Percentiles rank a stretch among this genome's conserved stretches.
Evolutionary conservation across 2,888 invertebrate genomes (phyloP).

Genomic region (Phyllotreta cruciferae): DNA sequence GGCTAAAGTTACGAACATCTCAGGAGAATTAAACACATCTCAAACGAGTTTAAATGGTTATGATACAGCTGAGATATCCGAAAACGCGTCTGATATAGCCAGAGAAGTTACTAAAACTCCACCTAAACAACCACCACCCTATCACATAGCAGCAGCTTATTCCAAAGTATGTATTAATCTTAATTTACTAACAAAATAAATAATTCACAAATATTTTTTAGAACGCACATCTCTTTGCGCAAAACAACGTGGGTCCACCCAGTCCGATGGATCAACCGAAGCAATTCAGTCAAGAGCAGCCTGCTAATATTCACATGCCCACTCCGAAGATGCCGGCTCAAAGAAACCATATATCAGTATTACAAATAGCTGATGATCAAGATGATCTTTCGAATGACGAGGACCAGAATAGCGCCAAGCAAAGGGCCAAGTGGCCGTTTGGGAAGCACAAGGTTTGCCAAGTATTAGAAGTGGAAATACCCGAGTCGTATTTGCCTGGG

Average conservation of each 20-base stretch:
- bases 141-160: slow-evolving; percentile 83
- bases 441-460: slow-evolving; percentile 64
- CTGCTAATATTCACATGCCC: slow-evolving; percentile 52
- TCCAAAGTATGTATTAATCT: slow-evolving; percentile 65
- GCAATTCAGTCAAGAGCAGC: slow-evolving; percentile 53
- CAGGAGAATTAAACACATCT: slow-evolving; percentile 46
- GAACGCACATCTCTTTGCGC: slow-evolving; percentile 71
- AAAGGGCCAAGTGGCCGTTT: slow-evolving; percentile 62
- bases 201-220: neutral
- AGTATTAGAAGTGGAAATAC: slow-evolving; percentile 57
- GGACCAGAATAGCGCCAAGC: slow-evolving; percentile 33
- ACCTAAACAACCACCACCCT: slow-evolving; percentile 76
- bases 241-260: slow-evolving; percentile 44
- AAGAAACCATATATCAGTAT: slow-evolving; percentile 33
- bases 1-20: slow-evolving; percentile 57
- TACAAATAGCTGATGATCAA: slow-evolving; percentile 33
- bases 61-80: slow-evolving; percentile 40
- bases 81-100: slow-evolving; percentile 39
- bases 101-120: slow-evolving; percentile 46
- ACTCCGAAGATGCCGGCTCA: slow-evolving; percentile 51
- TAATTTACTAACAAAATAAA: neutral
- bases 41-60: slow-evolving; percentile 46
- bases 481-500: slow-evolving; percentile 41
- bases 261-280: slow-evolving; percentile 53
- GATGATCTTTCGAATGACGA: slow-evolving; percentile 40